Base-by-base conservation (phyloP, 2,888 invertebrate species). In the Thalpophila matura region DNA sequence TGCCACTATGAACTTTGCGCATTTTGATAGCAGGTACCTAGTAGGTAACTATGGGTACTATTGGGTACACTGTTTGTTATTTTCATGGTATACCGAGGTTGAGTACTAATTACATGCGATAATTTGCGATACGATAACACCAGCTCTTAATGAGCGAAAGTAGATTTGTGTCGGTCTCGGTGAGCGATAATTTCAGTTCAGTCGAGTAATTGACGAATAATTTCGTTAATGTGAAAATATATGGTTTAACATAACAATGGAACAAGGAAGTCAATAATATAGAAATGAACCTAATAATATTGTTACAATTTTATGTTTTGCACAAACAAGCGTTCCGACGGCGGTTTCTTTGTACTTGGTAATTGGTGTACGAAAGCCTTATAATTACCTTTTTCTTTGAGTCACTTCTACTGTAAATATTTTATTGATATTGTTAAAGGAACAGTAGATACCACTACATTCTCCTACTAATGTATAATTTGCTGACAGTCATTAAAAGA, bases 201-300 rank as follows among this genome's bases (percentile, higher is more conserved):
- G 84, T 88, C 93, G 88, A 89, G 90, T 94, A 94, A 94, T 94
- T 91, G 89, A 90, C 92, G 92, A 90, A 92, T 94, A 94, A 94
- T 94, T 94, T 92, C 93, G 93, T 84, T 93, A 93, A 94, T 88
- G 90, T 92, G 93, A 91, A 94, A 93, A 90, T 92, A 81, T 88
- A 94, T 92, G 94, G 89, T 93, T 92, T 91, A 90, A 92, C 85
- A 86, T 76, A 94, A 95, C 93, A 94, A 94, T 93, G 85, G 91
- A 84, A 86, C 79, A 79, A 86, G 89, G 87, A 89, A 92, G 88
- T 87, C 83, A 80, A 87, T 89, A 89, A 71, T 80, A 77, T 72
- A 81, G 63, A 79, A 83, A 85, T 81, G 72, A 72, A n/a, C n/a
- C n/a, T n/a, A n/a, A n/a, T n/a, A n/a, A 80, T 78, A 82, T 77